Base-by-base conservation (phyloP, 2,797 vertebrate species). In the Semotilus atromaculatus region DNA sequence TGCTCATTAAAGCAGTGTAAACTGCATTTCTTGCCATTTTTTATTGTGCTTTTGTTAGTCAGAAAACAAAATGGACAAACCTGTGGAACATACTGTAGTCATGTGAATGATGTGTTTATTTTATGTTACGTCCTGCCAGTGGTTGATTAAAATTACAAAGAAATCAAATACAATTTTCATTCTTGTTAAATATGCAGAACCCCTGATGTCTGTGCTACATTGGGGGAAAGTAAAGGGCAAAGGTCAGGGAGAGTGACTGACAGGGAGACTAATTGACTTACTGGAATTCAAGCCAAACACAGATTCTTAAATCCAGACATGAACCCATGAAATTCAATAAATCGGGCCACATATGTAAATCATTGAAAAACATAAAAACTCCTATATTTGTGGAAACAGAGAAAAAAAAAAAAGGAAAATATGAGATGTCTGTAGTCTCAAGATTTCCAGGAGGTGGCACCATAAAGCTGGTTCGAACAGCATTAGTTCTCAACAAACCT, bases 381-480 rank as follows among this genome's bases (percentile, higher is more conserved):
- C 90, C 88, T 91, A 91, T 62, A 43, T 40, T 86, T 87, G 86
- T 82, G 88, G 89, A 83, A 89, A 85, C 75, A 10, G 40, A 29
- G 40, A 21, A 31, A 45, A 53, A 68, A 53, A 68, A 43, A 43
- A 18, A 74, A 64, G 34, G 62, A 83, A 83, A 74, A 82, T 45
- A 62, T 91, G 29, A 77, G 92, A 93, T 93, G 90, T 94, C 91
- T 93, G 92, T 93, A 93, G 90, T 95, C 93, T 95, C 94, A 95
- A 95, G 94, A 95, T 95, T 95, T 94, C 93, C 95, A 96, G 95
- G 94, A 95, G 94, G 95, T 94, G 95, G 95, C 95, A 95, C 95
- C 94, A 95, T 94, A 94, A 93, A 94, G 93, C 94, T 94, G 92
- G 93, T 91, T 94, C 91, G 91, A 94, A 94, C 94, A 94, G 93